Percentiles rank a stretch among this genome's conserved stretches.
These are phyloP conservation scores for Anthophora plumipes DNA, from an alignment of 2,888 invertebrate genomes.

Conservation along the genomic window DNA sequence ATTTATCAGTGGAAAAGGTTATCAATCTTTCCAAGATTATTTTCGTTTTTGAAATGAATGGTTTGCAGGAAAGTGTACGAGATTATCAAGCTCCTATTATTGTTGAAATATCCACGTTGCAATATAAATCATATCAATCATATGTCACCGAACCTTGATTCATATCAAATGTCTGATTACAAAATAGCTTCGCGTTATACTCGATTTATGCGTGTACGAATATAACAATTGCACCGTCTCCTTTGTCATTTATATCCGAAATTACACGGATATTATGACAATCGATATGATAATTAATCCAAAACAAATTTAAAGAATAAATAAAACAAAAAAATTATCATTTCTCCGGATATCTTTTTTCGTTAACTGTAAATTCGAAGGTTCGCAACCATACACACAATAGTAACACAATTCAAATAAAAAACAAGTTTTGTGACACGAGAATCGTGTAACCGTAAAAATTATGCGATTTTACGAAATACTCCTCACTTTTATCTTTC, in stretches of 20 bases:
- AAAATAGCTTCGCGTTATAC: not conserved
- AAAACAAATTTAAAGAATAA: too few species aligned
- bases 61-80: not conserved
- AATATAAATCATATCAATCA: slow-evolving; percentile 19
- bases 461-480: too few species aligned
- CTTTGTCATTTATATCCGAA: slow-evolving; percentile 20
- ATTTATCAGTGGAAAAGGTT: not conserved
- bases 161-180: slow-evolving; percentile 1
- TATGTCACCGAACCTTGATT: slow-evolving; percentile 10
- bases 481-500: too few species aligned
- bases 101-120: slow-evolving; percentile 10
- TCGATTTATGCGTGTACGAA: slow-evolving; percentile 21
- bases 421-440: too few species aligned
- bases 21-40: not conserved
- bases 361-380: too few species aligned
- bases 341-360: too few species aligned
- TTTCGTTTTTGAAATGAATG: not conserved
- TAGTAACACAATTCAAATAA: too few species aligned
- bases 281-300: too few species aligned
- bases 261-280: not conserved
- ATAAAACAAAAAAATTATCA: too few species aligned
- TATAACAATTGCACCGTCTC: not conserved
- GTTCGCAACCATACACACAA: too few species aligned
- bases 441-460: too few species aligned
- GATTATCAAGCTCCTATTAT: slow-evolving; percentile 27